Evolutionary conservation across 2,888 invertebrate genomes (phyloP), one percentile per base, ranked within the genome.

Genomic region (Diplolepis rosae): DNA sequence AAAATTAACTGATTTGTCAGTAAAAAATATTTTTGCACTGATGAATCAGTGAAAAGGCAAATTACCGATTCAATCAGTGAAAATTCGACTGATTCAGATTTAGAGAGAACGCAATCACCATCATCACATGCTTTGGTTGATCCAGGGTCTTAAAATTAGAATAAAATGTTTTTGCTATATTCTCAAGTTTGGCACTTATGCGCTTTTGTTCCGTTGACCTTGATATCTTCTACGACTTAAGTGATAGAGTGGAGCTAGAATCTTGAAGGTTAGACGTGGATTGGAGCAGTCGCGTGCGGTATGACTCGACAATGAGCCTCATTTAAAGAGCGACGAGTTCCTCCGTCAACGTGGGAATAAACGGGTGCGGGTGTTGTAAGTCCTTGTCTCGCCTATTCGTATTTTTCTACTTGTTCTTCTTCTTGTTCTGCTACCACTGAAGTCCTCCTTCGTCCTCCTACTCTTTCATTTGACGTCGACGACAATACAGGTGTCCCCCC

Each of bases 271-370:
- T 76, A 74, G 52, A 71, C 52, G 68, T 68, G 68, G 68, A 70
- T 50, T 68, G 22, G 30, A 56, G 61, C 39, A 75, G 75, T 65
- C 71, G 69, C 68, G 76, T 71, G 71, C 67, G 56, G 24, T n/a
- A 50, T 66, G 50, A 73, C 48, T 52, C 54, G 76, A 86, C 84
- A 86, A 85, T 84, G 78, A 80, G 75, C 48, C 79, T 79, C 83
- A 75, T 84, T 83, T 79, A 85, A 76, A 77, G 72, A 73, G 69
- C 79, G 71, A 69, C 68, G 71, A 76, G 78, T 76, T 73, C 72
- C 73, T 76, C 79, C 78, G 82, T 82, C 83, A 82, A 83, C 84
- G 84, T 84, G 84, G 82, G 84, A 84, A 81, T 70, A 75, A 73
- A 68, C 79, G 72, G 56, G 74, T 56, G 71, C 71, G 54, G 65